These are phyloP conservation scores for Phrynocephalus vlangalii DNA, from an alignment of 2,797 vertebrate species.

Conservation along the genomic window DNA sequence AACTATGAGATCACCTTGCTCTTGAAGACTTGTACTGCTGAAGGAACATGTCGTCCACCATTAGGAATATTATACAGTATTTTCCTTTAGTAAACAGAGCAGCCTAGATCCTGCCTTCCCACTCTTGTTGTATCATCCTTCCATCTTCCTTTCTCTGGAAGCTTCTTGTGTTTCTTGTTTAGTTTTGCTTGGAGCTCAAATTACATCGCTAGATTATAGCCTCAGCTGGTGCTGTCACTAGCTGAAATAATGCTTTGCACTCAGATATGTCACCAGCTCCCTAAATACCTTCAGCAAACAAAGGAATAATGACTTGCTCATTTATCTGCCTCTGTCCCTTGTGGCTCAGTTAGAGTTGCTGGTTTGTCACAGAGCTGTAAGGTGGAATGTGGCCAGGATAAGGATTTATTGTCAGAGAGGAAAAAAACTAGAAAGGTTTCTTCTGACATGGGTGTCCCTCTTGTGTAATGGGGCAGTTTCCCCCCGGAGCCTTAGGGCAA, in stretches of 20 bases:
- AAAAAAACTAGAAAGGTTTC: background rate
- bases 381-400: background rate
- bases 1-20: no score
- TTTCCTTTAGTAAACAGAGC: background rate
- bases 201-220: slow-evolving; percentile 36
- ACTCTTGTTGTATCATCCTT: background rate
- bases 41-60: no score
- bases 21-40: no score
- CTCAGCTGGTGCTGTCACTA: slow-evolving; percentile 33
- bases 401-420: background rate
- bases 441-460: background rate
- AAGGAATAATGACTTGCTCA: slow-evolving; percentile 36
- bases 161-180: slow-evolving; percentile 20
- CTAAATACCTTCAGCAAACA: slow-evolving; percentile 42
- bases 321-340: slow-evolving; percentile 14
- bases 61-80: background rate
- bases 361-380: background rate
- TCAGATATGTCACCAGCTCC: slow-evolving; percentile 38
- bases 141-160: background rate
- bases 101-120: background rate
- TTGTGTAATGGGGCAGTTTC: background rate
- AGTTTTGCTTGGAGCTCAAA: slow-evolving; percentile 36
- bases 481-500: background rate
- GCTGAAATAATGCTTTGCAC: slow-evolving; percentile 42
- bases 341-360: background rate